Evolutionary conservation across 2,888 invertebrate species (phyloP).

Genomic region (Pecten maximus): DNA sequence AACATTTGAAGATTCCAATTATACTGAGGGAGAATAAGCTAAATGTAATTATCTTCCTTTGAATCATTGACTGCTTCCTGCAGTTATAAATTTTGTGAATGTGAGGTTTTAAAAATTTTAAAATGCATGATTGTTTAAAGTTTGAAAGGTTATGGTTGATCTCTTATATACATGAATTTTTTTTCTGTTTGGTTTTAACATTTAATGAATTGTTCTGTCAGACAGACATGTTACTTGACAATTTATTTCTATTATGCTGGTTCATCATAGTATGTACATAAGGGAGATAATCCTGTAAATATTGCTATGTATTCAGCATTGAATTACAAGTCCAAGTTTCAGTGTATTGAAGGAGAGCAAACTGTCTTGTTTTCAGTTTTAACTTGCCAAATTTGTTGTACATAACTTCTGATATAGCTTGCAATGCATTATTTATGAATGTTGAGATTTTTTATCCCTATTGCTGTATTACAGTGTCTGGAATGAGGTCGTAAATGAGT

Average conservation of each 20-base stretch:
- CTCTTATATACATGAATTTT: not conserved
- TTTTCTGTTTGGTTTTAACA: not conserved
- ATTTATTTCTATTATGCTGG: constrained; percentile 9
- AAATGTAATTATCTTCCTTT: not conserved
- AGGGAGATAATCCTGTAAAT: not conserved
- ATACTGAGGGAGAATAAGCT: too few relatives aligned
- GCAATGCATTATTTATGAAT: constrained; percentile 3
- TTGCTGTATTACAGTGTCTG: not conserved
- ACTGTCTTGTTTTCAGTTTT: not conserved
- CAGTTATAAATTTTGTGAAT: not conserved
- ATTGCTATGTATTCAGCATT: not conserved
- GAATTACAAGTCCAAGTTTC: not conserved
- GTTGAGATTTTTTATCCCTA: not conserved
- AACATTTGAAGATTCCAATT: too few relatives aligned
- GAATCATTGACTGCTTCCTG: not conserved
- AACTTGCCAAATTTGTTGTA: not conserved
- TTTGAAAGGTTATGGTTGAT: not conserved
- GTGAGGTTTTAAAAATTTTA: not conserved
- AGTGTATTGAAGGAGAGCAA: not conserved
- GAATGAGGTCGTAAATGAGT: not conserved
- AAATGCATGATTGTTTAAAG: not conserved
- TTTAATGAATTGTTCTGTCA: not conserved
- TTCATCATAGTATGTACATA: constrained; percentile 14
- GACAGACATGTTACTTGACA: not conserved
- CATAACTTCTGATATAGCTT: not conserved